Evolutionary conservation across 2,888 invertebrate species (phyloP), one percentile per base, ranked within the genome.

Genomic region (Eupithecia inturbata): DNA sequence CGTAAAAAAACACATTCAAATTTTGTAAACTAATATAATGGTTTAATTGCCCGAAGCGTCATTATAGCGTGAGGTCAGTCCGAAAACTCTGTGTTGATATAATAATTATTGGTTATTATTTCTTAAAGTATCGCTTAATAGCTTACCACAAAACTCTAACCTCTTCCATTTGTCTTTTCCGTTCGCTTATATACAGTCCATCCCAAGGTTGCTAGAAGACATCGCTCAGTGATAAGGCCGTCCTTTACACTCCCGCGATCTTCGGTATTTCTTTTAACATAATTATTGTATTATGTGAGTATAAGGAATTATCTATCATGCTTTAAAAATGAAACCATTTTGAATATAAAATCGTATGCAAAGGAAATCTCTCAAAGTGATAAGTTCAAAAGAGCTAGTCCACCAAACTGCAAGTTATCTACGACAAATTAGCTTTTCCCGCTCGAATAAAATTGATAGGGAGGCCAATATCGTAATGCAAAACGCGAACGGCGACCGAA

Each of bases 391-490:
- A 66, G 41, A 64, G 22, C 22, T 39, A 63, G 26, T 33, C 53
- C 33, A 66, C 49, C 63, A 75, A 74, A 74, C 68, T 64, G 60
- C 71, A 79, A 82, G 82, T 80, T 80, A 77, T 79, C 80, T 82
- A 78, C 79, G 82, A 83, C 84, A 87, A 85, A 86, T 85, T 82
- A 81, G 79, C 66, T 79, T 77, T 81, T 80, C 80, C 80, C 84
- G 84, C 88, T 84, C 83, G 84, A 87, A 89, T 88, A 88, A 89
- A 90, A 89, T 91, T 89, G 88, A 91, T 89, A 85, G 87, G 82
- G 81, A 87, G 85, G 83, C 87, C 91, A 94, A 93, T 93, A 92
- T 87, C 88, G 90, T 92, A 93, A 93, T 92, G 92, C 84, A 86
- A 89, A 90, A 87, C 85, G 83, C 88, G 87, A 80, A 81, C 79